These are phyloP conservation scores for Uropsilus gracilis DNA, from an alignment of 2,113 vertebrate genomes.

Conservation along the genomic window DNA sequence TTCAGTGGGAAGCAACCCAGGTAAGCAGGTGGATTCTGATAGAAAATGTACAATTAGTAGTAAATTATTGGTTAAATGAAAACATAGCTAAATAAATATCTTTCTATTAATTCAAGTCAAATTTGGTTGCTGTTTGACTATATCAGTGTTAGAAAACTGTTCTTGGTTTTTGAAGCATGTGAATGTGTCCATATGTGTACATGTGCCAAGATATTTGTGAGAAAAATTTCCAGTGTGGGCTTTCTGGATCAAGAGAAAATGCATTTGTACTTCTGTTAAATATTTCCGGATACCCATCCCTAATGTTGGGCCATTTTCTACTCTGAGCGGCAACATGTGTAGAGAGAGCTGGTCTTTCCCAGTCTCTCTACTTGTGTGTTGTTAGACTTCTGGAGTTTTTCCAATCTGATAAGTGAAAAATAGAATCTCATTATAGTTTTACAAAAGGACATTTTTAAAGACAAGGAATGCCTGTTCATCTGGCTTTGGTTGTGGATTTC, in stretches of 20 bases:
- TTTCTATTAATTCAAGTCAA: neutral
- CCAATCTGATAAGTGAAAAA: neutral
- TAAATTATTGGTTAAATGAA: neutral
- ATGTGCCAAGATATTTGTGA: neutral
- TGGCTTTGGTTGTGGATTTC: neutral
- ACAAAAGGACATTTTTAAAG: neutral
- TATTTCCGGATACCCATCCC: neutral
- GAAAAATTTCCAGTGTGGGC: neutral
- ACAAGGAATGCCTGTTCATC: neutral
- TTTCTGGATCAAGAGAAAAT: constrained; percentile 31
- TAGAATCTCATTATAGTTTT: constrained; percentile 7
- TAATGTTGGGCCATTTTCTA: neutral
- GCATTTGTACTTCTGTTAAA: neutral
- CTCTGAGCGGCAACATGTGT: neutral
- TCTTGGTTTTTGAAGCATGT: neutral
- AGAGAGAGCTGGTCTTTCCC: neutral
- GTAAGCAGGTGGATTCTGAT: neutral
- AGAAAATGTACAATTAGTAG: too few relatives aligned
- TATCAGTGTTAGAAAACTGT: neutral
- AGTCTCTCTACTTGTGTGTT: neutral
- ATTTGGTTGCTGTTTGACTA: neutral
- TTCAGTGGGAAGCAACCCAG: neutral
- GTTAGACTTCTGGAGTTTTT: neutral
- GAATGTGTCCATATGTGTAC: neutral
- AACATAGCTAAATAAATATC: neutral